Base-by-base conservation (phyloP, 2,888 invertebrate genomes). In the Mycalesis mineus region DNA sequence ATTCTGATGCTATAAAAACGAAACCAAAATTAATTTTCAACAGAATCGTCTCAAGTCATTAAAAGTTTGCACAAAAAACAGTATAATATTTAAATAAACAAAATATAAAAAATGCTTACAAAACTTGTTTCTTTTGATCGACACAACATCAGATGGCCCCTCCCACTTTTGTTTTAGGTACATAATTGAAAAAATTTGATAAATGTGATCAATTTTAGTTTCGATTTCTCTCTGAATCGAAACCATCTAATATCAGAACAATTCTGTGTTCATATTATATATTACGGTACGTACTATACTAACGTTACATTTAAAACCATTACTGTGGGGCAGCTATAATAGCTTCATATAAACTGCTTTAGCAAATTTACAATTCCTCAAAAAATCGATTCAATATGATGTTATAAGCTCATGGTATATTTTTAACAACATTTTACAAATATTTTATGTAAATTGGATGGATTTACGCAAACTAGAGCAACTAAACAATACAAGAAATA, bases 361-460 rank as follows among this genome's bases (percentile, higher is more conserved):
- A 61, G 61, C 65, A 56, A 65, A 64, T 60, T 55, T 55, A 58
- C 55, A 62, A 53, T 55, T 48, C 40, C 29, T 67, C 51, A 41
- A 59, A 66, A 69, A 65, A 68, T 67, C 65, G 70, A 64, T 68
- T 67, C 39, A 66, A 57, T 28, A 57, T 56, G 40, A 42, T 57
- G 52, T 45, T 61, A 52, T 66, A 67, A 67, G 67, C 64, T 66
- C 65, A 66, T 66, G 65, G 67, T 66, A 44, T 41, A 56, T 56
- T 50, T 58, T 56, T 50, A 61, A 55, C 53, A 60, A 55, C 45
- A 42, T 47, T 51, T 53, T 47, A 47, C 9, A 39, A 6, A n/a
- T n/a, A 11, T 22, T 22, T 48, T 47, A 47, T 7, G 13, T 7
- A 39, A 39, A 4, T 36, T 36, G 14, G 39, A 39, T 39, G 39